These are phyloP conservation scores for Dolichotis patagonum DNA, from an alignment of 2,113 vertebrate species.

Conservation along the genomic window DNA sequence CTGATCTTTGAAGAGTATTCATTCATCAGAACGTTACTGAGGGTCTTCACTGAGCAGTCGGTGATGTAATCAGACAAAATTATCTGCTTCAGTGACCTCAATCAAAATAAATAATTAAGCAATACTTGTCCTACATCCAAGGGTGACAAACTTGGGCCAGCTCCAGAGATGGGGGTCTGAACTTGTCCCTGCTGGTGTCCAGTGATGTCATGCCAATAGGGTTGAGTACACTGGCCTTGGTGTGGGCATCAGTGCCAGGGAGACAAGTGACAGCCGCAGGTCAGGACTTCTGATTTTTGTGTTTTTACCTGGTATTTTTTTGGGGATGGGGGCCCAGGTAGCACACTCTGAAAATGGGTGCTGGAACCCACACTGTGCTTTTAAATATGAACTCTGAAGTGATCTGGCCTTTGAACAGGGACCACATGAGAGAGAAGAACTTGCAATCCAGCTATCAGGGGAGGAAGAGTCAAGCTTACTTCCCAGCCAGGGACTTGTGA, in stretches of 20 bases:
- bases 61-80: too few relatives aligned
- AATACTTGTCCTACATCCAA: accelerated
- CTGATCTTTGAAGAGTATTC: accelerated
- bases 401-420: neutral
- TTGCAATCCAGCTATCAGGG: neutral
- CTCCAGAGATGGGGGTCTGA: neutral
- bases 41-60: neutral
- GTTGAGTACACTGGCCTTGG: accelerated
- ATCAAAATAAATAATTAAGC: accelerated
- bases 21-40: accelerated
- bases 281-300: too few relatives aligned
- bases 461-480: too few relatives aligned
- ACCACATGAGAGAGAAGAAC: neutral
- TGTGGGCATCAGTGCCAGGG: accelerated
- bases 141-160: accelerated
- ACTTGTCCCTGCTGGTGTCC: neutral
- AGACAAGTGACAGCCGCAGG: accelerated
- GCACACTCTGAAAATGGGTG: neutral
- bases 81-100: accelerated
- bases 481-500: accelerated
- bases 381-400: neutral
- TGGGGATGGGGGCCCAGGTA: neutral
- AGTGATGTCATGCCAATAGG: accelerated
- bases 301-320: neutral
- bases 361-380: neutral